Conservation (phyloP, 1,140 invertebrate genomes). For the Achroia grisella region DNA sequence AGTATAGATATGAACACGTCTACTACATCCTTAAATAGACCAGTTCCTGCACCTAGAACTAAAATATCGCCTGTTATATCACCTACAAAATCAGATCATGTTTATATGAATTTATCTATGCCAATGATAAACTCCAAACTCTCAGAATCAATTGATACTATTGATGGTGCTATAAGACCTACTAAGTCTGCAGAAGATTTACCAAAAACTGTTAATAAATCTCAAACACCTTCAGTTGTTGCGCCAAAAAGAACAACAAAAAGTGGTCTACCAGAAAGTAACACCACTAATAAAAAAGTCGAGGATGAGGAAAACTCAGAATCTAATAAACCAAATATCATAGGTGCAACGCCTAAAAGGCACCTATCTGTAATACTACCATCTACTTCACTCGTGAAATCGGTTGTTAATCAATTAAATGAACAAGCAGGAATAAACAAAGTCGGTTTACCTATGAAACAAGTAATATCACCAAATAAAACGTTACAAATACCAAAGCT, state of each 20-base stretch:
- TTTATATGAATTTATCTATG: conserved; percentile 65
- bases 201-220: conserved; percentile 20
- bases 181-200: conserved; percentile 54
- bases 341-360: conserved; percentile 58
- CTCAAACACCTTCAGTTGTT: conserved; percentile 3
- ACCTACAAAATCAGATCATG: conserved; percentile 52
- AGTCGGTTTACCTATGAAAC: conserved; percentile 39
- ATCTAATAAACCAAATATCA: conserved; percentile 52
- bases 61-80: conserved; percentile 48
- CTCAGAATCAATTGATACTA: conserved; percentile 35
- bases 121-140: conserved; percentile 52
- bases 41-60: conserved; percentile 58
- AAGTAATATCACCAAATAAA: conserved; percentile 51
- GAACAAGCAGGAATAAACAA: conserved; percentile 46
- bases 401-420: conserved; percentile 54
- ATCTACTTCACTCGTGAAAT: conserved; percentile 58
- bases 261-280: conserved; percentile 13
- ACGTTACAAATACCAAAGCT: conserved; percentile 67
- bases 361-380: conserved; percentile 38
- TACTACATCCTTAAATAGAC: conserved; percentile 45
- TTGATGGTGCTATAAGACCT: conserved; percentile 52
- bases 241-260: conserved; percentile 14
- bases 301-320: conserved; percentile 24
- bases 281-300: conserved; percentile 18
- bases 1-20: conserved; percentile 33